Evolutionary conservation across 2,797 vertebrate genomes (phyloP), one percentile per base, ranked within the genome.

Genomic region (Chrosomus eos): DNA sequence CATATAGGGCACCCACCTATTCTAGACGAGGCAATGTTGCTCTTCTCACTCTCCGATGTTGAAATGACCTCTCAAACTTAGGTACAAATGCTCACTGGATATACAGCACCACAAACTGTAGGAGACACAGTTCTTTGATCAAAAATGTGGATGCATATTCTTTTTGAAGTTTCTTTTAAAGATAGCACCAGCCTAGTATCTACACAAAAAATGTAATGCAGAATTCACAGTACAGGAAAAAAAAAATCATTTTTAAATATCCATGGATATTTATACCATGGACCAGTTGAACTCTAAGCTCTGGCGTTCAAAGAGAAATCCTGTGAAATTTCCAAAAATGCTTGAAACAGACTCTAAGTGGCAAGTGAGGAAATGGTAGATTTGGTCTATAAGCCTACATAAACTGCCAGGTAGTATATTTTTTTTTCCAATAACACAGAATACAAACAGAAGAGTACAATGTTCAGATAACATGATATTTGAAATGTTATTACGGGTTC

Each of bases 311-410:
- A 76, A 14, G 60, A 45, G 45, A 76, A 83, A 83, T 83, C 72
- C 72, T 76, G 33, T 83, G 60, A 83, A 83, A 75, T 66, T 51
- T 23, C 23, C 72, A 51, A 75, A 83, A 83, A 67, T 66, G 23
- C 72, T 83, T 40, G 28, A 83, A 83, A 83, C 60, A 28, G 72
- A 67, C 8, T 81, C 33, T 58, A n/a, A 58, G 53, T 26, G 40
- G 40, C 4, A 11, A 45, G 40, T 82, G 5, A 48, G 40, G 26
- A 64, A 64, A 36, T 51, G 1, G 31, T 51, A 60, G 21, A 36
- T 43, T 60, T 28, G 18, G 55, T 64, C 23, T 67, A 11, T 9
- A 10, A 67, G 31, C 16, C 23, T 28, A 60, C 1, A 55, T 36
- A 76, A 60, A 77, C 23, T 6, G 7, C 23, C 31, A 66, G 62